phyloP scores from a whole-genome alignment of 37 sponge, comb jelly and placozoan genomes.

The Aphrocallistes beatrix region DNA sequence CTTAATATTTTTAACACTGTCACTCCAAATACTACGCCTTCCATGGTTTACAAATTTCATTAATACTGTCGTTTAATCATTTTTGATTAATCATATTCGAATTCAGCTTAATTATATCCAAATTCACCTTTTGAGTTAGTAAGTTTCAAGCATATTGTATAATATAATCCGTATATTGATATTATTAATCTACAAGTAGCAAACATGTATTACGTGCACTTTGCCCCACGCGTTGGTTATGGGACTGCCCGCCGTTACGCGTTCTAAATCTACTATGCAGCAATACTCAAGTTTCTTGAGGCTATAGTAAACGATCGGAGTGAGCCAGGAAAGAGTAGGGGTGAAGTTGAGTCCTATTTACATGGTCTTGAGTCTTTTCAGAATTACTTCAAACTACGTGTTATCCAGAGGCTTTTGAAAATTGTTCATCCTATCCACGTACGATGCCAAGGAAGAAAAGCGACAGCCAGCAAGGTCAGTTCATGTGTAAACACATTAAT shows the following conservation, averaged over 20 bases:
- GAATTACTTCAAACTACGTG: background rate
- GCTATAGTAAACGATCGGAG: background rate
- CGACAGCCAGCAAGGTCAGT: background rate
- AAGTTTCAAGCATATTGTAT: no score
- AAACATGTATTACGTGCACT: background rate
- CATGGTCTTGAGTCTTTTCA: background rate
- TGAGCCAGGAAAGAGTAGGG: constrained; percentile 3
- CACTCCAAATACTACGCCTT: no score
- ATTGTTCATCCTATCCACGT: background rate
- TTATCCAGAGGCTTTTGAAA: background rate
- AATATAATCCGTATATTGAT: no score
- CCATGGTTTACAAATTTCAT: no score
- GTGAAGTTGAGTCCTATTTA: background rate
- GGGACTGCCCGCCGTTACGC: background rate
- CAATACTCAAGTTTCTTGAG: constrained; percentile 5
- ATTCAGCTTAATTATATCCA: no score
- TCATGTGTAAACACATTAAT: background rate
- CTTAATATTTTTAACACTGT: no score
- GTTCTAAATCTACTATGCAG: background rate
- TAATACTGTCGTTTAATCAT: no score
- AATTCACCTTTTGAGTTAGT: no score
- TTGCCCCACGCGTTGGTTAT: background rate
- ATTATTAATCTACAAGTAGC: no score
- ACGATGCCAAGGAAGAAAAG: background rate
- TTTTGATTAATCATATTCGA: no score